Evolutionary conservation across 2,797 vertebrate genomes (phyloP), one percentile per base, ranked within the genome.

Genomic region (Cryptoprocta ferox): DNA sequence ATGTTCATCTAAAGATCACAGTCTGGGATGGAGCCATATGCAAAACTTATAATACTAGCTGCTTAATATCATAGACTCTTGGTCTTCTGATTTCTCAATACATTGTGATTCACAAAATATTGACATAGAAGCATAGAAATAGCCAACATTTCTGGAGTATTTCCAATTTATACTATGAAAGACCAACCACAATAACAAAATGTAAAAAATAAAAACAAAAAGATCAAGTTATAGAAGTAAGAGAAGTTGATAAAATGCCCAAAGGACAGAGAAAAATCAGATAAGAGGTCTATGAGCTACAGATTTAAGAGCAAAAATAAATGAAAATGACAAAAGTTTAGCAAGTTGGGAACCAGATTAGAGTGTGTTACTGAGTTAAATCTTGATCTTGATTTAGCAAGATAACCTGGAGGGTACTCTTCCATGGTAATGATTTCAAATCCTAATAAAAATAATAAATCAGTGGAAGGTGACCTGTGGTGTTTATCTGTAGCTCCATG

Each of bases 361-460:
- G 8, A 80, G 50, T 86, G 42, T 35, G 50, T 94, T 70, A 68
- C 32, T 91, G 91, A 93, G 82, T 93, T 95, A 76, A 94, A 78
- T 94, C 86, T 89, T 93, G 92, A 93, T 98, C 85, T 91, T 96
- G 84, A 97, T 96, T 95, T 97, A 97, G 63, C 70, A 97, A 32
- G 80, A 95, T 96, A 94, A 92, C 37, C 65, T 76, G 32, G 78
- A 71, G 84, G 30, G 50, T 79, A 89, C 6, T 96, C 94, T 97
- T 97, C 97, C 96, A 89, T 89, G 53, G 28, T 92, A 94, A 90
- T 93, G 75, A 98, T 71, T 97, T 97, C 83, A 95, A 75, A 95
- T 97, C 75, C 87, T 96, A 96, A 92, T 96, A 95, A 96, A 97
- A 97, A 96, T 66, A 94, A 94, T 96, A 96, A 97, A 94, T 94